Percentiles rank a stretch among this genome's conserved stretches.
These are phyloP conservation scores for Montifringilla adamsi DNA, from an alignment of 2,113 vertebrate species.

Conservation along the genomic window DNA sequence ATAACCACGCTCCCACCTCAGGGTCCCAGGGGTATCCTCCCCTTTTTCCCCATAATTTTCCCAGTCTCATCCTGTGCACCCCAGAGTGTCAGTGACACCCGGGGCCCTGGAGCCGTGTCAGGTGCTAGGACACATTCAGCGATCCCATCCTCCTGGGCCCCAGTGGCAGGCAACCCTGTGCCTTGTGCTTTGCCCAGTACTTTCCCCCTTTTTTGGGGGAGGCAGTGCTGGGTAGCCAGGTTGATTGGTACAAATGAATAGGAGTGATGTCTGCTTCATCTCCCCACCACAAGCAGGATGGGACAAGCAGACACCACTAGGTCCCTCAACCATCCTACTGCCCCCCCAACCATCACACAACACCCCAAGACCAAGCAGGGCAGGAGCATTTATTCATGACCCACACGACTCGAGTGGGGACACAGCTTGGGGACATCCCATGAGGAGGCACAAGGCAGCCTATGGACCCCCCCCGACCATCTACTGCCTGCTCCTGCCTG, in stretches of 20 bases:
- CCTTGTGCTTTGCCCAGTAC: not conserved
- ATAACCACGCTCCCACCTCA: not conserved
- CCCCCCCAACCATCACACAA: not conserved
- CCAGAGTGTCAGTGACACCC: fast-evolving
- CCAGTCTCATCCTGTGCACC: not conserved
- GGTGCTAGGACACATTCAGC: not conserved
- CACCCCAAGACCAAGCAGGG: not conserved
- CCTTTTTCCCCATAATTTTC: not conserved
- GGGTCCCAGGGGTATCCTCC: not conserved
- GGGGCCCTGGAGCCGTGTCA: not conserved
- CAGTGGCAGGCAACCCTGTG: not conserved
- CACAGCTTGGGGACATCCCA: not conserved
- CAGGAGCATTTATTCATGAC: not conserved
- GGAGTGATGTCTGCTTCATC: not conserved
- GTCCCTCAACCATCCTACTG: not conserved
- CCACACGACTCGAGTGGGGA: not conserved
- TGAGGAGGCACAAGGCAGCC: not conserved
- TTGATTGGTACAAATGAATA: not conserved
- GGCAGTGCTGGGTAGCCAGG: not conserved
- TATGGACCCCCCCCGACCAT: too few relatives aligned
- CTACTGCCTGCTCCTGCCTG: not conserved
- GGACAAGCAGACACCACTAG: not conserved
- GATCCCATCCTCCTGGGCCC: not conserved
- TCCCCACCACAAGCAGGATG: not conserved
- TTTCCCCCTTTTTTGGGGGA: too few relatives aligned